Base-by-base conservation (phyloP, 2,113 vertebrate species). In the Orthonyx spaldingii region DNA sequence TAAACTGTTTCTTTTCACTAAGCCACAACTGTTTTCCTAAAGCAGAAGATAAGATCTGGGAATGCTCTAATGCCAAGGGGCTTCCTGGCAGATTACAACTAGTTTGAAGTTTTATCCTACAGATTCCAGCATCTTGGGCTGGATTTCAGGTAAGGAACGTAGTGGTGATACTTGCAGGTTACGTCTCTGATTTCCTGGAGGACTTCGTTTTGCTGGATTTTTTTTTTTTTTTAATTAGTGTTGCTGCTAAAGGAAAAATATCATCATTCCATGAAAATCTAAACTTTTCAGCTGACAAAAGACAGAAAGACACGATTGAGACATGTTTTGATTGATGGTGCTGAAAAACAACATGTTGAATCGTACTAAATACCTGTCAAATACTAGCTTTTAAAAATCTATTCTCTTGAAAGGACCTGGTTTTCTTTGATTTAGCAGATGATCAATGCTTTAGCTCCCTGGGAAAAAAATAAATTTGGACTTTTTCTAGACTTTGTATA, bases 21-120 rank as follows among this genome's bases (percentile, higher is more conserved):
- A 93, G 33, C 60, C 63, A 35, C 75, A 74, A 70, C 9, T 81
- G 55, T 92, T 93, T 94, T 90, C 33, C 83, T 86, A 95, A 93
- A 80, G 22, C 59, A 94, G 70, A 64, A 90, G 66, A 86, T 83
- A 75, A 0, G 0, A 14, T 27, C 55, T 66, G 27, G 42, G 55
- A 92, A 86, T 14, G 15, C 19, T 24, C 39, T 88, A 57, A 70
- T 66, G 42, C 30, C 2, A 4, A 63, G 33, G 71, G 85, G 33
- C 21, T 91, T 90, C 53, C 66, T 83, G 70, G 44, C 10, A 90
- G 71, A 83, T 70, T 82, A 80, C 14, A 65, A 33, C 11, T 27
- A 59, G 16, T 77, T 76, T 88, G 66, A 92, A 88, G 68, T 59
- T 96, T 92, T 74, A 80, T 79, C 83, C 76, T 77, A 24, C 21